Base-by-base conservation (phyloP, 2,888 invertebrate genomes). In the Aphodius sticticus region DNA sequence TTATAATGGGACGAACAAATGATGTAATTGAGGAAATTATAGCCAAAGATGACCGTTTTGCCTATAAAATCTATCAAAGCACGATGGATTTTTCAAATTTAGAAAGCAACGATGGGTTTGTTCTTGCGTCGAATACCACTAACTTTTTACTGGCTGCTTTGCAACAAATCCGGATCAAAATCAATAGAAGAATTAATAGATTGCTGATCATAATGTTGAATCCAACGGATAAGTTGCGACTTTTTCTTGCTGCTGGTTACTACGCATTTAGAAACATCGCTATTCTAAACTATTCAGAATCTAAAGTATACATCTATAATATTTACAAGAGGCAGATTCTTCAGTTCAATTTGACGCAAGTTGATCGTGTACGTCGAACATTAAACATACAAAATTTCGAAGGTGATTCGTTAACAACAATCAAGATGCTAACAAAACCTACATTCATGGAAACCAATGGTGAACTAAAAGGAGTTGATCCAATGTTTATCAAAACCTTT, bases 401-500 rank as follows among this genome's bases (percentile, higher is more conserved):
- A 12, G 53, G 53, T 5, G 53, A 53, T 53, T 53, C 53, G 12
- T 53, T 53, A 12, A 53, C 53, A 53, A 53, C 53, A 53, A 53
- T 53, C 12, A 53, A 53, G 26, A 80, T 82, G 16, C 38, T 78
- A 74, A 81, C 69, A 70, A 16, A 38, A 5, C 82, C 82, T 6
- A 78, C 79, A 6, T 69, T 80, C n/a, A 75, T 82, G 14, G 78
- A 75, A 35, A 16, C 77, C 14, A 78, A 78, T 16, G 76, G 35
- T 15, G 70, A 53, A 36, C 81, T 76, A 26, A 37, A 75, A 16
- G 83, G 83, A 6, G 76, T 81, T 14, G 83, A 83, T 76, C 78
- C 81, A 1, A 77, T 79, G 80, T 74, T 83, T 9, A 79, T 81
- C 7, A n/a, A 74, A 77, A 77, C 81, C 12, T 77, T 82, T 9